Conservation (phyloP, 35 echinoderm and acorn worm species). For the Holothuria glaberrima region DNA sequence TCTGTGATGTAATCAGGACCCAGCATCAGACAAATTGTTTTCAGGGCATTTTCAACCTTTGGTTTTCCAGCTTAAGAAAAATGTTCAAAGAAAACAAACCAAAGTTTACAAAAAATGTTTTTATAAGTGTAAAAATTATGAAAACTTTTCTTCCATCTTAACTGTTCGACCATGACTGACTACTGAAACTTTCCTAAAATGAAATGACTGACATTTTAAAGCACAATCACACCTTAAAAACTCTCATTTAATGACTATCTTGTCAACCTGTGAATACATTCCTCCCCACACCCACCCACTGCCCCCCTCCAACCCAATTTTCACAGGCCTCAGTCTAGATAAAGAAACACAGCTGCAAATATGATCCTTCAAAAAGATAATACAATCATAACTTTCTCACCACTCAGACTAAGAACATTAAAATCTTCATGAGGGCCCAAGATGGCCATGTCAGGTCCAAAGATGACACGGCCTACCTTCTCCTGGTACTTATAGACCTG, state of each 20-base stretch:
- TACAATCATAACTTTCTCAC: conserved; percentile 33
- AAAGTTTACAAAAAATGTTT: too few species aligned
- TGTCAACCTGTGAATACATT: background rate
- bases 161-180: too few species aligned
- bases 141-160: too few species aligned
- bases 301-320: background rate
- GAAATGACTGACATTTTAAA: background rate
- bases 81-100: background rate
- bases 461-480: conserved; percentile 87
- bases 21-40: conserved; percentile 97
- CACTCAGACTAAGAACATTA: conserved; percentile 96
- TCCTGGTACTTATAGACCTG: conserved; percentile 95
- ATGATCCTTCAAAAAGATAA: background rate
- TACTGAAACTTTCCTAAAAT: background rate
- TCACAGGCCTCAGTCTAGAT: background rate
- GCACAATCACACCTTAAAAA: too few species aligned
- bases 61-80: conserved; percentile 89
- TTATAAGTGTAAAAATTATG: too few species aligned
- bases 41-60: conserved; percentile 88
- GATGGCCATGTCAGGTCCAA: conserved; percentile 98
- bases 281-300: too few species aligned
- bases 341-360: background rate
- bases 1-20: conserved; percentile 99
- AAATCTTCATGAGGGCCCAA: conserved; percentile 98
- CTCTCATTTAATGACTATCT: background rate